A percentile compares a stretch with the other conserved stretches of the same genome.
phyloP scores from a whole-genome alignment of 2,113 vertebrate species.

The Rhabdomys dilectus region DNA sequence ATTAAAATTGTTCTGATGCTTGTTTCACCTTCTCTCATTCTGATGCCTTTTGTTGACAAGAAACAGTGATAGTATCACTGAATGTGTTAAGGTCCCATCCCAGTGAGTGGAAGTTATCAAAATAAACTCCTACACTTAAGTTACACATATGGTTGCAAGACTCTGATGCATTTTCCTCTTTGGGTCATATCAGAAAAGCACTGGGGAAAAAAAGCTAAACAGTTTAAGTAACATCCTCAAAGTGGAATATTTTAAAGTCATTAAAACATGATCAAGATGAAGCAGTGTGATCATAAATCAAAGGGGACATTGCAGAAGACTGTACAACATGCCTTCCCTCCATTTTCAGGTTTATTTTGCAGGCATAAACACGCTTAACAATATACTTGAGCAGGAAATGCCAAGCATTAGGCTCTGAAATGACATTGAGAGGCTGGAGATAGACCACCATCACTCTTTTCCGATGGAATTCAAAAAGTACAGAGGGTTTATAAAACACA shows the following conservation, averaged over 20 bases:
- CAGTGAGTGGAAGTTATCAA: background rate
- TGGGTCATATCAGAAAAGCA: background rate
- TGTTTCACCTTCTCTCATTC: background rate
- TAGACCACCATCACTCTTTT: background rate
- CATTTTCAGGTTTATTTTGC: background rate
- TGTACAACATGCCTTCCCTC: background rate
- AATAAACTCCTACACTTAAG: background rate
- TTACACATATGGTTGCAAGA: background rate
- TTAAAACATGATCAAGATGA: background rate
- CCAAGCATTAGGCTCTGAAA: background rate
- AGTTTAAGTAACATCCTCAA: background rate
- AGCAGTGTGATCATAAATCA: background rate
- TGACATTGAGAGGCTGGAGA: background rate
- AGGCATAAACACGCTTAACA: background rate
- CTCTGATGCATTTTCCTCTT: conserved; percentile 9
- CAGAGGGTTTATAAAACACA: background rate
- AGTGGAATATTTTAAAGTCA: background rate
- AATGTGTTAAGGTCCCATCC: background rate
- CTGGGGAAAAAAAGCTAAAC: background rate
- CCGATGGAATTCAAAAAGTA: background rate
- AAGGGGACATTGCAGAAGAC: background rate
- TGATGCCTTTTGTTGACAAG: background rate
- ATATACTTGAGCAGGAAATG: background rate
- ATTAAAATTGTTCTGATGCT: background rate
- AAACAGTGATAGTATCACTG: background rate